Evolutionary conservation across 1,140 invertebrate species (phyloP), one percentile per base, ranked within the genome.

Genomic region (Trichogramma pretiosum): DNA sequence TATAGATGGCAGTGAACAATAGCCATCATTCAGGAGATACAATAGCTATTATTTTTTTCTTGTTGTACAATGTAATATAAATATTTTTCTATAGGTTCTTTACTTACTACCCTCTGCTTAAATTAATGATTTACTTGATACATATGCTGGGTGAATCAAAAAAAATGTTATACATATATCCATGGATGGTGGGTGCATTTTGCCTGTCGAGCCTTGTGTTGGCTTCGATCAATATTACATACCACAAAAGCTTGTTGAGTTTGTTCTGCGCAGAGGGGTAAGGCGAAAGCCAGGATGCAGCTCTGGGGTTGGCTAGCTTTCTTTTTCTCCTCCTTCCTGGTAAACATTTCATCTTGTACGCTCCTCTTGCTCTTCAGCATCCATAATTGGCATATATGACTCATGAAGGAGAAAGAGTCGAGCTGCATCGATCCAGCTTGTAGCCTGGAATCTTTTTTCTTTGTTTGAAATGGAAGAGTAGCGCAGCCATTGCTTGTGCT

Each of bases 221-320:
- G 48, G 21, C 36, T 50, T 54, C 64, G 66, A 72, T 72, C 69
- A 70, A 72, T 72, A 72, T 65, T 58, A 63, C 54, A 45, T 14
- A 34, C 42, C 23, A 69, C 66, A 68, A 68, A 63, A 61, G 55
- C 56, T 62, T n/a, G n/a, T n/a, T n/a, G n/a, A n/a, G n/a, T n/a
- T n/a, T n/a, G n/a, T n/a, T 54, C 54, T 57, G 49, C 56, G 54
- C 61, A 62, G 62, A 69, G 62, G 48, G 42, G 42, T 45, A 38
- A 50, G 42, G n/a, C n/a, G n/a, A n/a, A 35, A 40, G 19, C 37
- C 37, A 39, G 67, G 60, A 64, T n/a, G 57, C 52, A 54, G 53
- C 52, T 50, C 41, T 51, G 41, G 50, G 44, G 50, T 56, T 56
- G 51, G 52, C 48, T 53, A n/a, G 35, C 14, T 13, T 36, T 41